Base-by-base conservation (phyloP, 1,140 invertebrate species). In the Orius insidiosus region DNA sequence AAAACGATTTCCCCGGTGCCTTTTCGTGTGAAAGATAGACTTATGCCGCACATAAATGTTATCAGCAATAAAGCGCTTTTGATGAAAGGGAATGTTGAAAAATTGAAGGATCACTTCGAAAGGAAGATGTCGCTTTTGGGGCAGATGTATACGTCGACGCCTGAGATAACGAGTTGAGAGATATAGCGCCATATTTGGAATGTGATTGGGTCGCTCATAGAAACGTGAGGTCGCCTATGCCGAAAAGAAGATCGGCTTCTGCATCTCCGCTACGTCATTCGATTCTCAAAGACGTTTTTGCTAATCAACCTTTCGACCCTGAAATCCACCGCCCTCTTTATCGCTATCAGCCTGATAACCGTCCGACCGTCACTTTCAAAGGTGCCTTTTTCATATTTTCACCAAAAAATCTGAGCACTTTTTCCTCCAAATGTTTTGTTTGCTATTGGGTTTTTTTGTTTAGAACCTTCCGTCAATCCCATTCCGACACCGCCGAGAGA, bases 31-130 rank as follows among this genome's bases (percentile, higher is more conserved):
- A 75, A 75, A 34, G 75, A 85, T 55, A 68, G 82, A 3, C 74
- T 74, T 38, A 85, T 88, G 80, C 84, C 84, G 0, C 82, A 82
- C 55, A 86, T 87, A 31, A 85, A 89, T 56, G 75, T 88, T 1
- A 87, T 87, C 51, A 85, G 82, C 55, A 85, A 85, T 62, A 74
- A 80, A 15, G 83, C 80, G 0, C 69, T 72, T 3, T 59, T 88
- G 32, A 74, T 78, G 35, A 52, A 57, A 10, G 76, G 77, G 1
- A 74, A 75, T 60, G 76, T 79, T 3, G 69, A 75, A 52, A 71
- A 74, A 16, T 69, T 85, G 46, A 69, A 75, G 32, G 67, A 70
- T 32, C 75, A 76, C 54, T 85, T 85, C 53, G 76, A 80, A 18
- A 41, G 52, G 32, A 62, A 60, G 0, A 69, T 76, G 41, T 80